Evolutionary conservation across 23 tunicate species (phyloP), one percentile per base, ranked within the genome.

Genomic region (Styela clava): DNA sequence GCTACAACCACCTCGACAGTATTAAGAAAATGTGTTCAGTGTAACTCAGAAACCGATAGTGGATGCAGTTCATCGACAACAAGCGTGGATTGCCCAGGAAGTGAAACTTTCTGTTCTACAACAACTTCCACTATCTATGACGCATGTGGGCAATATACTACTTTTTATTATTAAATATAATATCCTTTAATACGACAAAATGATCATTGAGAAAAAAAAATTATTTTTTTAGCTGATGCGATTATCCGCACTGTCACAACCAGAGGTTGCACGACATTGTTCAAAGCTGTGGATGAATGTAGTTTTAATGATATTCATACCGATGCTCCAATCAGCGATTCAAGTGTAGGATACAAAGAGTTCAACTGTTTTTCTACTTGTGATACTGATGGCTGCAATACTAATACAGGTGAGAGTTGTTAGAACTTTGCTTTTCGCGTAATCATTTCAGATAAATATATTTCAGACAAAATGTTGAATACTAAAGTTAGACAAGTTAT

Each of bases 11-110:
- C 56, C 7, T 5, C 7, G 3, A 0, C 74, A 2, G 31, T 74
- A 18, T 63, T 16, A 34, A 64, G 84, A 30, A 2, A 33, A 27
- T 79, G 84, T 34, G 84, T 79, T 0, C 84, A 79, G 64, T 79
- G 84, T 16, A 33, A 64, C 36, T 31, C 63, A 34, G 84, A 79
- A 65, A 65, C 56, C 0, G 84, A 79, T 35, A 3, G 56, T 9
- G 68, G 37, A 29, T 79, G 84, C 34, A 24, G 74, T 2, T 63
- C 61, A 22, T 16, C 24, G 64, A 79, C 84, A 23, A 79, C 84
- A 29, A 37, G 74, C 12, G 34, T 36, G 31, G 34, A 31, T 2
- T 79, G 84, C 56, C 84, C 84, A 5, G 56, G 56, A 44, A 44
- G 9, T 5, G 56, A 44, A 44, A 12, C 56, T 18, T 27, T 18